phyloP scores from a whole-genome alignment of 2,888 invertebrate species.

The Chelonus formosanus region DNA sequence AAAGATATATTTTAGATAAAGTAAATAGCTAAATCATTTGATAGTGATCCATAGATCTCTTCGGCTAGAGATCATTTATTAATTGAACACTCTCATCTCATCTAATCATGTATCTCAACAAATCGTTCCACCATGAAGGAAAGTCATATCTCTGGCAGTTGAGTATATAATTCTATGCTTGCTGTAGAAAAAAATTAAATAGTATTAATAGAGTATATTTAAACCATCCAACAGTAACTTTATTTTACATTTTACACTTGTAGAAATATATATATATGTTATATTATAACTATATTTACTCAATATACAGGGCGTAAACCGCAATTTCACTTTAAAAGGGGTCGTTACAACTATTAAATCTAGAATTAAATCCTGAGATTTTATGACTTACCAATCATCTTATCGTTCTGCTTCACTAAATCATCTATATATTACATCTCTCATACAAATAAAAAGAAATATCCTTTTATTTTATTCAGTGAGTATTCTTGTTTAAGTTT shows the following conservation, averaged over 20 bases:
- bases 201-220: neutral
- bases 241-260: conserved; percentile 4
- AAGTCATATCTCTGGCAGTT: conserved; percentile 5
- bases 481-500: too few species aligned
- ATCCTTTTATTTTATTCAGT: neutral
- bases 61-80: conserved; percentile 15
- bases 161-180: too few species aligned
- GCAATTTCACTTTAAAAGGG: conserved; percentile 41
- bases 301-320: conserved; percentile 30
- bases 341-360: conserved; percentile 41
- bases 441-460: neutral
- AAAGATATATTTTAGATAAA: too few species aligned
- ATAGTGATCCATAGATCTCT: conserved; percentile 17
- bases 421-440: conserved; percentile 10
- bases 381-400: conserved; percentile 34
- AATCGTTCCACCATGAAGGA: conserved; percentile 25
- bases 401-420: conserved; percentile 38
- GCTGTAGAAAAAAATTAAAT: too few species aligned
- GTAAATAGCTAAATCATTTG: neutral
- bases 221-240: conserved; percentile 4
- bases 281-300: neutral
- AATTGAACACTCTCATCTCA: conserved; percentile 16
- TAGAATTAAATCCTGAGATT: conserved; percentile 37
- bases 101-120: conserved; percentile 22
- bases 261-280: conserved; percentile 8